Evolutionary conservation across 2,113 vertebrate species (phyloP), one percentile per base, ranked within the genome.

Genomic region (Muscicapa adusta): DNA sequence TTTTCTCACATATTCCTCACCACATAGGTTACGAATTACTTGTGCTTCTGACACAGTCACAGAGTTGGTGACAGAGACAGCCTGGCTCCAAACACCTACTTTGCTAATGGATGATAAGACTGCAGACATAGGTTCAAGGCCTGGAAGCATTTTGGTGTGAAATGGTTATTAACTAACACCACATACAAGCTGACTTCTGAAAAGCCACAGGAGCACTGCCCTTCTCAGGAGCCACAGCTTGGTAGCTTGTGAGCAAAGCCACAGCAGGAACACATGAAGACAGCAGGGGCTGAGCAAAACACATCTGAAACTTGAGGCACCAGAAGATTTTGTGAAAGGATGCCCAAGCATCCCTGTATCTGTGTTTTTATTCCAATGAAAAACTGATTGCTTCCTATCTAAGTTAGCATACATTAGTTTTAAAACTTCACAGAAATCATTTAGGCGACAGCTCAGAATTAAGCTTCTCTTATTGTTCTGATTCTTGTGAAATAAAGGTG

Each of bases 51-150:
- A 47, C 0, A 1, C 5, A 25, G 19, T 19, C 66, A 33, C 53
- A 54, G 58, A 34, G 6, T 3, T 53, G 29, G 26, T 58, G 43
- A 65, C 43, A 65, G 68, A 57, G 16, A 23, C 33, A 68, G 29
- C 48, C 25, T 61, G n/a, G 28, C 33, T 76, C 36, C 43, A 48
- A 78, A 63, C 8, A 7, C 7, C 15, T 17, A 2, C n/a, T 54
- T 23, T 16, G 33, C 22, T 84, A 38, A 42, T 0, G 0, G 20
- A 9, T 8, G 8, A 26, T 4, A 18, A 14, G 57, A 67, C 16
- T 51, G 10, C 19, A 88, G 66, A 45, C 19, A 10, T 4, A 18
- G 26, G 25, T 62, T 63, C 68, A 25, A 47, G 57, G 53, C 12
- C 51, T 56, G 28, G 48, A 51, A 51, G 62, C 16, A 60, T n/a